Evolutionary conservation across 2,113 vertebrate species (phyloP), one percentile per base, ranked within the genome.

Genomic region (Dolichotis patagonum): DNA sequence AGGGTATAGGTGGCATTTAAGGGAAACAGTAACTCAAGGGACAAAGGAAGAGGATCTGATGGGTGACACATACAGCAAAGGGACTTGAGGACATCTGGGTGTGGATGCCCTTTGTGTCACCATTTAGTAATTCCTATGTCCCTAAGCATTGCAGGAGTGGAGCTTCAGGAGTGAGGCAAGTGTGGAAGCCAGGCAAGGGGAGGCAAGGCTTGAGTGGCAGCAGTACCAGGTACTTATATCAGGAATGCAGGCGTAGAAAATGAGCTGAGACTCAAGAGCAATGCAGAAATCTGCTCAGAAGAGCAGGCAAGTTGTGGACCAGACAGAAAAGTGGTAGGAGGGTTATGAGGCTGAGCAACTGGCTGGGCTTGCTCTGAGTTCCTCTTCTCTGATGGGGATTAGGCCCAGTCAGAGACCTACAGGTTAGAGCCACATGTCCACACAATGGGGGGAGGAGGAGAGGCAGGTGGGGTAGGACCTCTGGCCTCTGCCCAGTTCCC

Each of bases 391-490:
- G 77, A 13, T 19, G 43, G 43, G 62, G 63, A 12, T n/a, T 88
- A 38, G 38, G 49, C 32, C 22, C 41, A 75, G 24, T 67, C 87
- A 46, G 54, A 80, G 5, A 20, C 13, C 62, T 30, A 26, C 9
- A 49, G 77, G 54, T 11, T 22, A 26, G 38, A 84, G 22, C n/a
- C 38, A 4, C 58, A 63, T 24, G 41, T 11, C 49, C 20, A 9
- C 1, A 3, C 10, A 5, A 19, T 3, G 0, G 38, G n/a, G 60
- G 26, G 24, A 46, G 13, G 2, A 30, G n/a, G 49, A 54, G 63
- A 41, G 41, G 41, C 14, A 49, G 9, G 49, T 2, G 1, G 82
- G n/a, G 52, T 41, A 16, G 5, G 46, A 14, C 54, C 17, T 62
- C 62, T 90, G 52, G 77, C 69, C 49, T 73, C 28, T 84, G 22